These are phyloP conservation scores for Ctenodactylus gundi DNA, from an alignment of 2,113 vertebrate species.

Conservation along the genomic window DNA sequence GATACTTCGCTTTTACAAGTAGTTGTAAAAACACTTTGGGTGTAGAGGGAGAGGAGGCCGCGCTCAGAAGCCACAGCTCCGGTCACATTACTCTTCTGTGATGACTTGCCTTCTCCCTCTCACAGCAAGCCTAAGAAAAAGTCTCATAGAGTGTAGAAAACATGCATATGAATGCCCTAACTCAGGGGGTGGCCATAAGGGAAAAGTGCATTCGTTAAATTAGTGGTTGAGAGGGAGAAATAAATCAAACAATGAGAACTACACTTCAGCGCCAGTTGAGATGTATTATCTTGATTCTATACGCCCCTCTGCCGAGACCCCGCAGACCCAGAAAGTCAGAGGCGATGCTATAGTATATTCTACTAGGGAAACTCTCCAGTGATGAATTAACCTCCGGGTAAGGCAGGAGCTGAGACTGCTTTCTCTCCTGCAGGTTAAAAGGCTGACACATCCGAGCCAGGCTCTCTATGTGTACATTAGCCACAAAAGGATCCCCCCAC, in stretches of 20 bases:
- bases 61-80: not conserved
- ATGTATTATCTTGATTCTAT: not conserved
- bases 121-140: conserved; percentile 19
- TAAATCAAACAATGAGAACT: not conserved
- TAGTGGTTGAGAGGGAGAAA: not conserved
- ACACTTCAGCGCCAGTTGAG: not conserved
- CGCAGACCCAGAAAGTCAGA: conserved; percentile 4
- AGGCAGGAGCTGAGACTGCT: not conserved
- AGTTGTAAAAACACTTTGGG: not conserved
- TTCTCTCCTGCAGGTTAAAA: conserved; percentile 45
- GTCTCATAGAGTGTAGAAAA: not conserved
- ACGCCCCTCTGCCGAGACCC: not conserved
- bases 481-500: conserved; percentile 65
- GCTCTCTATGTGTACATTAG: conserved; percentile 1
- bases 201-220: not conserved
- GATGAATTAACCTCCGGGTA: not conserved
- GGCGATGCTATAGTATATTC: not conserved
- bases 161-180: not conserved
- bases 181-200: not conserved
- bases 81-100: not conserved
- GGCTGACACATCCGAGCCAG: not conserved
- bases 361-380: not conserved
- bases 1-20: not conserved
- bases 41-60: too few species aligned
- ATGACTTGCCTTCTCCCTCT: conserved; percentile 7